These are phyloP conservation scores for Neodiprion lecontei DNA, from an alignment of 1,140 invertebrate genomes.

Conservation along the genomic window DNA sequence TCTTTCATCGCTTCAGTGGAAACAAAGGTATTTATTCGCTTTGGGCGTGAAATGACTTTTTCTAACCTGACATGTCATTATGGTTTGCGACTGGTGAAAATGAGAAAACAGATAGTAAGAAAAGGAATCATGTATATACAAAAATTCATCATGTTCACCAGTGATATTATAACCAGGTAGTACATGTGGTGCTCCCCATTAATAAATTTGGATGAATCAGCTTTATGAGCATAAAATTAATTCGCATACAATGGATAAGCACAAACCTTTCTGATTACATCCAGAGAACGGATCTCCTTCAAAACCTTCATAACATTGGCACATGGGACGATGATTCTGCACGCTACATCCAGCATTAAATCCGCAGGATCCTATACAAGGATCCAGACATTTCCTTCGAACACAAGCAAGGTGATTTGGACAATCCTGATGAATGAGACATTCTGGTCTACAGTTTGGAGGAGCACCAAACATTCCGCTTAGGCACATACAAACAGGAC, in stretches of 20 bases:
- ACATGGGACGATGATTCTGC: conserved; percentile 79
- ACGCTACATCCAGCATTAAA: conserved; percentile 81
- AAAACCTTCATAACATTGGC: conserved; percentile 75
- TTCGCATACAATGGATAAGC: conserved; percentile 1
- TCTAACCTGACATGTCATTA: too few relatives aligned
- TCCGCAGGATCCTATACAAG: conserved; percentile 83
- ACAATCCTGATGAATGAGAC: conserved; percentile 81
- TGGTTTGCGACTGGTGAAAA: too few relatives aligned
- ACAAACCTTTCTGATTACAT: conserved; percentile 72
- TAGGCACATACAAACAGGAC: conserved; percentile 79
- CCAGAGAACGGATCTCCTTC: conserved; percentile 85
- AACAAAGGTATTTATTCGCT: too few relatives aligned
- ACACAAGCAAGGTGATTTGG: conserved; percentile 79
- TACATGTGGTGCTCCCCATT: too few relatives aligned
- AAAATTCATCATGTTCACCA: too few relatives aligned
- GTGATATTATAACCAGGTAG: too few relatives aligned
- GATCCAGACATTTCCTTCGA: conserved; percentile 78
- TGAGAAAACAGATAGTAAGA: too few relatives aligned
- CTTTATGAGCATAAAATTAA: too few relatives aligned
- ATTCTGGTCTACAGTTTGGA: conserved; percentile 79
- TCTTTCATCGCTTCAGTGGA: too few relatives aligned
- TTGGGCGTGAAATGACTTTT: too few relatives aligned
- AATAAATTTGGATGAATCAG: too few relatives aligned
- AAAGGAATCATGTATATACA: too few relatives aligned
- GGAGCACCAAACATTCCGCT: conserved; percentile 84